These are phyloP conservation scores for Anaspis maculata DNA, from an alignment of 2,888 invertebrate species.

Conservation along the genomic window DNA sequence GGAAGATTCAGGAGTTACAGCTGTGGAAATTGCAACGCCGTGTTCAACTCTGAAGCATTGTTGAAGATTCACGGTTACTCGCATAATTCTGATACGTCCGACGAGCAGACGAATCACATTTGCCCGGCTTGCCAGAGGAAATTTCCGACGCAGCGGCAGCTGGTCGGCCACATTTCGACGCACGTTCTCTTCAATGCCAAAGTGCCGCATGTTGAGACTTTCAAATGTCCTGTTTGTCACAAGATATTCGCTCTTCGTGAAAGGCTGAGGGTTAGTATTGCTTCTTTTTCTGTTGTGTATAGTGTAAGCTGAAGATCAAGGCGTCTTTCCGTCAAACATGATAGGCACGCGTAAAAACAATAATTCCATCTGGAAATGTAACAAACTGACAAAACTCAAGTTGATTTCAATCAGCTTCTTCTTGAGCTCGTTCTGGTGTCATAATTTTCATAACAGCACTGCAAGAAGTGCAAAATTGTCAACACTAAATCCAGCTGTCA, in stretches of 20 bases:
- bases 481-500: too few species aligned
- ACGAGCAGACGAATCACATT: constrained; percentile 26
- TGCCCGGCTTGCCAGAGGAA: constrained; percentile 33
- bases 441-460: too few species aligned
- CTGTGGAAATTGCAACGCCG: constrained; percentile 25
- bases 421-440: too few species aligned
- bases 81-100: constrained; percentile 27
- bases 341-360: too few species aligned
- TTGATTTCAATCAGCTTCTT: too few species aligned
- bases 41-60: constrained; percentile 27
- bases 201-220: constrained; percentile 27
- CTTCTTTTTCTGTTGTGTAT: constrained; percentile 3
- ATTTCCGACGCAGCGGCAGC: constrained; percentile 29
- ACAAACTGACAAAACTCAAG: too few species aligned
- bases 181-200: constrained; percentile 20
- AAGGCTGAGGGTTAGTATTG: constrained; percentile 46
- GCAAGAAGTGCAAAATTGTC: too few species aligned
- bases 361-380: too few species aligned
- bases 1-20: constrained; percentile 24
- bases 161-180: constrained; percentile 27
- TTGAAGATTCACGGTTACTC: constrained; percentile 31
- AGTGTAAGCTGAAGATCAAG: too few species aligned
- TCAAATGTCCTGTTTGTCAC: constrained; percentile 57
- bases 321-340: too few species aligned
- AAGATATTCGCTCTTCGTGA: constrained; percentile 57